A percentile compares a stretch with the other conserved stretches of the same genome.
phyloP scores from a whole-genome alignment of 2,888 invertebrate species.

The Galeopsomyia nigrocyanea region DNA sequence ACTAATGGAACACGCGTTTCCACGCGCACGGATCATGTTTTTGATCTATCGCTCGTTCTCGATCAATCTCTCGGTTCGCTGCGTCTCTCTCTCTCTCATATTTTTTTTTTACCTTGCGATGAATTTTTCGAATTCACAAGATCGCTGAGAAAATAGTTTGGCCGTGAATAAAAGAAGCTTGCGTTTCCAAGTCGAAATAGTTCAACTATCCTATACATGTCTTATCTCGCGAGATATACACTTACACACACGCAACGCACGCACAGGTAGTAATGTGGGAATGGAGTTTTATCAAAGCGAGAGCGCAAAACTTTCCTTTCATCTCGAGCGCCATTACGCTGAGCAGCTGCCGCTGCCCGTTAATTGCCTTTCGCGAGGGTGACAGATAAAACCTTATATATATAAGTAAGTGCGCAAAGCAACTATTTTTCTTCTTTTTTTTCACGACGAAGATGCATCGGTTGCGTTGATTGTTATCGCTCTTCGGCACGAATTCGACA shows the following conservation, averaged over 20 bases:
- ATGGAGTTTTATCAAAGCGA: constrained; percentile 15
- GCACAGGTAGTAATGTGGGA: no score
- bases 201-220: background rate
- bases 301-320: constrained; percentile 17
- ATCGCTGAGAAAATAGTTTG: no score
- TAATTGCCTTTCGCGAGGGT: constrained; percentile 61
- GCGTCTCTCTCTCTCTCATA: constrained; percentile 57
- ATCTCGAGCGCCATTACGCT: constrained; percentile 29
- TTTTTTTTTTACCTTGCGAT: constrained; percentile 35
- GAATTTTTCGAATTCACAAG: no score
- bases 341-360: constrained; percentile 55
- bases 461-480: no score
- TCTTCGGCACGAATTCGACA: constrained; percentile 30
- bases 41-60: constrained; percentile 57
- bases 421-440: no score
- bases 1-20: constrained; percentile 68
- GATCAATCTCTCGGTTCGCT: constrained; percentile 58
- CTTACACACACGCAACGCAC: no score
- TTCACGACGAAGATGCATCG: no score
- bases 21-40: constrained; percentile 62
- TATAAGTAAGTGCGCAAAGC: no score
- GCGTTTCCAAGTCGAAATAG: no score
- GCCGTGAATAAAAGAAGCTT: no score
- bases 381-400: constrained; percentile 48
- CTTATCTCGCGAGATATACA: background rate